These are phyloP conservation scores for Scrobipalpa costella DNA, from an alignment of 2,888 invertebrate genomes.

Conservation along the genomic window DNA sequence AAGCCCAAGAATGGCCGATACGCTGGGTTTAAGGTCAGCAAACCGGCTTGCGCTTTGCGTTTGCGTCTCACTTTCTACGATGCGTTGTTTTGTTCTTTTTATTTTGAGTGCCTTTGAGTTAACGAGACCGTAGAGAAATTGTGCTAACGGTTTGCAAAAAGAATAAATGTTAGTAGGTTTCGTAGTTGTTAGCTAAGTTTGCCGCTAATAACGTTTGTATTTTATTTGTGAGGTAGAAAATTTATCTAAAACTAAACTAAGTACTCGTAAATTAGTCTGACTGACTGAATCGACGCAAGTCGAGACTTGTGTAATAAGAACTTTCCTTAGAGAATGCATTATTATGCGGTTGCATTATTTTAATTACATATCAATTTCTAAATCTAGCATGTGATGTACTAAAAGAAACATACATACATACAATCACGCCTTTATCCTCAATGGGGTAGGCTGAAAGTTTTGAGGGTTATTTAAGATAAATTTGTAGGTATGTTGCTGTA, in stretches of 20 bases:
- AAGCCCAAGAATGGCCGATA: constrained; percentile 24
- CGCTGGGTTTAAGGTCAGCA: constrained; percentile 64
- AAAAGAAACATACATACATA: too few species aligned
- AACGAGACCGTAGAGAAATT: constrained; percentile 4
- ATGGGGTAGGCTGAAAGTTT: too few species aligned
- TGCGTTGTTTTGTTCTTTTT: constrained; percentile 8
- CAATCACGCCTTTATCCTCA: too few species aligned
- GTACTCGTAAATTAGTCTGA: background rate
- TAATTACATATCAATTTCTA: background rate
- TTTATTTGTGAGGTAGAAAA: background rate
- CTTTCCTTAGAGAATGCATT: background rate
- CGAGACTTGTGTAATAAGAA: background rate
- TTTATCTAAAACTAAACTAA: background rate
- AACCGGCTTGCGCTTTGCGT: constrained; percentile 50
- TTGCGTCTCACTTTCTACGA: constrained; percentile 60
- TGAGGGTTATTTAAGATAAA: too few species aligned
- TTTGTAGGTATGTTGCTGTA: too few species aligned
- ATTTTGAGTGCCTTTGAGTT: background rate
- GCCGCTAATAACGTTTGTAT: background rate
- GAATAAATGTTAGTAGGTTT: background rate
- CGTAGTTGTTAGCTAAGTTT: background rate
- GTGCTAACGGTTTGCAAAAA: background rate
- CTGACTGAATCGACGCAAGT: background rate
- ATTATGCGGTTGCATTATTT: background rate
- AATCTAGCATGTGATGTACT: too few species aligned